Evolutionary conservation across 1,140 invertebrate genomes (phyloP).

Genomic region (Orius laevigatus): DNA sequence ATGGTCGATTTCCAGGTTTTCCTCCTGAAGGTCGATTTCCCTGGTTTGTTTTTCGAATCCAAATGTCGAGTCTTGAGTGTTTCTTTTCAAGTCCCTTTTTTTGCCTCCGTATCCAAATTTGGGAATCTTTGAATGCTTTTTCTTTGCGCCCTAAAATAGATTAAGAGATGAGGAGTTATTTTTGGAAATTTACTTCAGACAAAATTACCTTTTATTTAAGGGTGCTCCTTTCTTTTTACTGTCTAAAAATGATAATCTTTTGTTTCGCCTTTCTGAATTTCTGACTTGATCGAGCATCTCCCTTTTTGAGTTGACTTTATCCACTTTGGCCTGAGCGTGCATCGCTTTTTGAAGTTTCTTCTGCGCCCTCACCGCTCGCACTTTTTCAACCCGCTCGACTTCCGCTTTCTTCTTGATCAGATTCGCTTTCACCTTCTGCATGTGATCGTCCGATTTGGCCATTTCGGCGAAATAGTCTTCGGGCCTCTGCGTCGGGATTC

Average conservation of each 20-base stretch:
- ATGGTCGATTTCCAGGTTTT: too few species aligned
- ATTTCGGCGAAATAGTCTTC: slow-evolving; percentile 98
- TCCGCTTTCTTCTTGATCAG: slow-evolving; percentile 68
- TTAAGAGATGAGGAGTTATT: too few species aligned
- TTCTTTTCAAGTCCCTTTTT: slow-evolving; percentile 77
- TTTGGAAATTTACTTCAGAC: too few species aligned
- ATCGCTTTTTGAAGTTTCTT: slow-evolving; percentile 86
- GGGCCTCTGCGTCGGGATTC: slow-evolving; percentile 64
- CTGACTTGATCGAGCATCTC: slow-evolving; percentile 72
- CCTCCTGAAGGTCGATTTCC: too few species aligned
- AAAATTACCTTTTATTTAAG: too few species aligned
- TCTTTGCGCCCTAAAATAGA: slow-evolving; percentile 26
- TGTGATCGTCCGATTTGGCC: slow-evolving; percentile 93
- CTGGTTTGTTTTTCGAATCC: slow-evolving; percentile 27
- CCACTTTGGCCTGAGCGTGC: slow-evolving; percentile 64
- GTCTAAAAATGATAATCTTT: slow-evolving; percentile 67
- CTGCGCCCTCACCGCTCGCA: slow-evolving; percentile 72
- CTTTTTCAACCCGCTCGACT: slow-evolving; percentile 72
- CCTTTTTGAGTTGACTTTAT: slow-evolving; percentile 58
- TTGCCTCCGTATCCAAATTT: slow-evolving; percentile 94
- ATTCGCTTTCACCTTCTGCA: slow-evolving; percentile 85
- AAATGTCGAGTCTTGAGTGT: slow-evolving; percentile 62
- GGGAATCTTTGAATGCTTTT: slow-evolving; percentile 54
- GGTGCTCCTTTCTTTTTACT: slow-evolving; percentile 24
- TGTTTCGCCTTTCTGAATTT: slow-evolving; percentile 67